Evolutionary conservation across 2,113 vertebrate species (phyloP).

Genomic region (Ophthalmolycus amberensis): DNA sequence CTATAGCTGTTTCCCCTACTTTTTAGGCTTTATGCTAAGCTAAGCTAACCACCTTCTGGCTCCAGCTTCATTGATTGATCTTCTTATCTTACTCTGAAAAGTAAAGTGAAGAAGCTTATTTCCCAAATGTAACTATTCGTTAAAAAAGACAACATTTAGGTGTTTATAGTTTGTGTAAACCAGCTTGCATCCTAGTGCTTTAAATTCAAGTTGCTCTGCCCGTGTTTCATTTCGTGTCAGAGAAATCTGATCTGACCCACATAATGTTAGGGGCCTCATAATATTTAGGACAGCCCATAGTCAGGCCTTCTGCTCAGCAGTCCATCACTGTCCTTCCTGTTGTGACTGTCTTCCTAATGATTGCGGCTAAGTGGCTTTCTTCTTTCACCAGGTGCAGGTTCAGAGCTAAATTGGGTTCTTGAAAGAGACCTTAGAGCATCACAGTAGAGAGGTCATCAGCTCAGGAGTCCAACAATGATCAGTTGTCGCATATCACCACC

Average conservation of each 20-base stretch:
- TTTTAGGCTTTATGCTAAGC: too few species aligned
- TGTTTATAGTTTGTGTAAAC: neutral
- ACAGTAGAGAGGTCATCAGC: conserved; percentile 47
- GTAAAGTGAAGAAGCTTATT: neutral
- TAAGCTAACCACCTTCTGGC: too few species aligned
- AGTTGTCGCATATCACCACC: conserved; percentile 40
- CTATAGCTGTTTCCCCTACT: too few species aligned
- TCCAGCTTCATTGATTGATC: too few species aligned
- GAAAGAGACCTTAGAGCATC: conserved; percentile 35
- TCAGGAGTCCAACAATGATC: conserved; percentile 48
- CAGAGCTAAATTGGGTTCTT: conserved; percentile 49
- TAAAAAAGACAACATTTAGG: neutral
- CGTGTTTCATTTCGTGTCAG: conserved; percentile 9
- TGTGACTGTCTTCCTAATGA: conserved; percentile 22
- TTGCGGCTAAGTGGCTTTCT: conserved; percentile 29
- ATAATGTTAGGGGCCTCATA: conserved; percentile 42
- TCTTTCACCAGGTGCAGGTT: conserved; percentile 36
- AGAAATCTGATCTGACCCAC: conserved; percentile 35
- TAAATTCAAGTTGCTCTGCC: conserved; percentile 6
- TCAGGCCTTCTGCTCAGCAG: conserved; percentile 53
- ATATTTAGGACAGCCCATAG: conserved; percentile 61
- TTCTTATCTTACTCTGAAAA: too few species aligned
- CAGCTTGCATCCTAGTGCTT: neutral
- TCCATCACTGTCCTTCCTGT: conserved; percentile 47
- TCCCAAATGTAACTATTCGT: neutral